phyloP scores from a whole-genome alignment of 2,113 vertebrate genomes.

The Xiphias gladius region DNA sequence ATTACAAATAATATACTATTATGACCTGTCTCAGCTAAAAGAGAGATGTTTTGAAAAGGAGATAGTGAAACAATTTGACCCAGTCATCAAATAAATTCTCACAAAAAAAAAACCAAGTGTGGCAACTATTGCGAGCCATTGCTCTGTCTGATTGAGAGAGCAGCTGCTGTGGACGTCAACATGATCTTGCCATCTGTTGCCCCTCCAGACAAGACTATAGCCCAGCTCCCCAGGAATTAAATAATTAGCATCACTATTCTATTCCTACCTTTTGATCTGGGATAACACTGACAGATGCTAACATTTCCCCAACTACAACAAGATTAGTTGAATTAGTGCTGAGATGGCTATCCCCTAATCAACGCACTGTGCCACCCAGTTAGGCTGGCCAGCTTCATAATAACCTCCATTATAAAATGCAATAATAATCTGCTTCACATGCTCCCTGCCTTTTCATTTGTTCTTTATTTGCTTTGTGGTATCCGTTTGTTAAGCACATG shows the following conservation, averaged over 20 bases:
- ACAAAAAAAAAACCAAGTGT: conserved; percentile 13
- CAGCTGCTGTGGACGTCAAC: conserved; percentile 66
- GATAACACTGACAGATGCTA: conserved; percentile 57
- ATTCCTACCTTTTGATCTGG: conserved; percentile 55
- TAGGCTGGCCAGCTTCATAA: conserved; percentile 7
- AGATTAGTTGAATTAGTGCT: conserved; percentile 48
- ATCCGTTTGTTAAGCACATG: background rate
- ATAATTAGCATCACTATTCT: conserved; percentile 64
- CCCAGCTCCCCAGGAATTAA: conserved; percentile 58
- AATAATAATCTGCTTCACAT: conserved; percentile 37
- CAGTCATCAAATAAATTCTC: conserved; percentile 29
- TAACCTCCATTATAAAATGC: conserved; percentile 29
- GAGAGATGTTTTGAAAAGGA: background rate
- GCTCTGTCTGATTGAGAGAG: conserved; percentile 52
- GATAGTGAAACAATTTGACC: background rate
- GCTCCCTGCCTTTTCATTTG: conserved; percentile 19
- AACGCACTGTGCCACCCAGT: conserved; percentile 9
- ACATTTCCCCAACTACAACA: conserved; percentile 46
- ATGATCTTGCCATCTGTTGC: conserved; percentile 68
- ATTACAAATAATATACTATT: too few species aligned
- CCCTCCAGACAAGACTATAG: conserved; percentile 47
- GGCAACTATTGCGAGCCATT: conserved; percentile 31
- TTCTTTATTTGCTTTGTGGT: conserved; percentile 25
- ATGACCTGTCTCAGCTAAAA: background rate
- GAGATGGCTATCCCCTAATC: conserved; percentile 22